A percentile compares a stretch with the other conserved stretches of the same genome.
These are phyloP conservation scores for Promerops cafer DNA, from an alignment of 2,113 vertebrate genomes.

Conservation along the genomic window DNA sequence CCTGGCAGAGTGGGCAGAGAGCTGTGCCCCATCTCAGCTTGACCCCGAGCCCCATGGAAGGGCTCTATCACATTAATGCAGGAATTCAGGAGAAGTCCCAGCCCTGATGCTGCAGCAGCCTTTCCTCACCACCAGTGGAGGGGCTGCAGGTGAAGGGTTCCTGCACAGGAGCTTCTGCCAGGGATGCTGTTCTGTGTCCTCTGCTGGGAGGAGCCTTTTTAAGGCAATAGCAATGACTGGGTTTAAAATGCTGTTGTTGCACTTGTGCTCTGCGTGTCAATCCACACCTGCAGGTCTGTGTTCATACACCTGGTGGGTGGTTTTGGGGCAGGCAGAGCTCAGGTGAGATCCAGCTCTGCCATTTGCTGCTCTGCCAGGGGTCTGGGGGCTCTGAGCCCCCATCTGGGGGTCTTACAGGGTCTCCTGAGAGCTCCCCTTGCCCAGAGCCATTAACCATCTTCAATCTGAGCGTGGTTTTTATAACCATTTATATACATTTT, in stretches of 20 bases:
- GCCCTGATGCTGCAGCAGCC: neutral
- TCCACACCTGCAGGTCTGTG: fast-evolving
- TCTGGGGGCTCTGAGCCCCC: fast-evolving
- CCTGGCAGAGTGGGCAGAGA: neutral
- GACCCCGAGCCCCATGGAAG: neutral
- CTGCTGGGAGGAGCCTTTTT: neutral
- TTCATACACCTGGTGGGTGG: fast-evolving
- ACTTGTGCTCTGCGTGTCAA: fast-evolving
- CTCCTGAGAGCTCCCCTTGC: neutral
- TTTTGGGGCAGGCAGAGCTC: neutral
- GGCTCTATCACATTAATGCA: fast-evolving
- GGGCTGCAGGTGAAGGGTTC: neutral
- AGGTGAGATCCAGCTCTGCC: neutral
- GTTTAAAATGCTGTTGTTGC: fast-evolving
- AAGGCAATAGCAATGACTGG: neutral
- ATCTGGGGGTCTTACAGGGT: neutral
- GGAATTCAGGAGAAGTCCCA: neutral
- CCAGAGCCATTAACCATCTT: neutral
- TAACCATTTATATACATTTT: neutral
- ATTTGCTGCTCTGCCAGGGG: neutral
- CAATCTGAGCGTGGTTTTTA: fast-evolving
- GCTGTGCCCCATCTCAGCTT: neutral
- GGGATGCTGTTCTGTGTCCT: neutral
- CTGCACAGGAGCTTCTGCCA: neutral
- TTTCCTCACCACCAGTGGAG: neutral